Evolutionary conservation across 1,140 invertebrate genomes (phyloP).

Genomic region (Subanguina moxae): DNA sequence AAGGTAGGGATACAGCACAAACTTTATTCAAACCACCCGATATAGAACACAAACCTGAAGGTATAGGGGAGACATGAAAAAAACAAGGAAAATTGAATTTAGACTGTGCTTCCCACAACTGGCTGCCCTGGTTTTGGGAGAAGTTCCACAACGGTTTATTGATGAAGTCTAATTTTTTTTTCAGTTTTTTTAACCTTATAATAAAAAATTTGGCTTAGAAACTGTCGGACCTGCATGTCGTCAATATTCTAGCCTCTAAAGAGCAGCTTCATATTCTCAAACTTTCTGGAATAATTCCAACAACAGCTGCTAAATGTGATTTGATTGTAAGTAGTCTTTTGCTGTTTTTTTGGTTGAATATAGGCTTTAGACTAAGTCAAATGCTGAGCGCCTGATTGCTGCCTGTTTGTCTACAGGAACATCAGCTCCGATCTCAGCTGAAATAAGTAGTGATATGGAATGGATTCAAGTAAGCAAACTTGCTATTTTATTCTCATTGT

Average conservation of each 20-base stretch:
- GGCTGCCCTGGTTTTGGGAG: not conserved
- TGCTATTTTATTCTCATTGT: not conserved
- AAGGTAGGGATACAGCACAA: too few species aligned
- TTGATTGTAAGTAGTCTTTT: not conserved
- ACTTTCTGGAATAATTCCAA: slow-evolving; percentile 9
- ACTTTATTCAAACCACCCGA: too few species aligned
- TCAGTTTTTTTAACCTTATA: too few species aligned
- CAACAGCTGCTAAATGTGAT: slow-evolving; percentile 7
- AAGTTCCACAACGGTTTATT: slow-evolving; percentile 7
- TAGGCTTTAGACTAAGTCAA: slow-evolving; percentile 10
- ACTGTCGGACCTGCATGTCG: not conserved
- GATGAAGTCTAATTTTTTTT: not conserved
- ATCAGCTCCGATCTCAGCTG: not conserved
- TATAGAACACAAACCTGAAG: too few species aligned
- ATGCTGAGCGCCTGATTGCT: slow-evolving; percentile 18
- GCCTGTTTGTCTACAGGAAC: slow-evolving; percentile 1
- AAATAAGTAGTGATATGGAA: not conserved
- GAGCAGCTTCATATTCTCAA: slow-evolving; percentile 16
- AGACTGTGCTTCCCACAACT: slow-evolving; percentile 12
- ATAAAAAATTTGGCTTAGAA: not conserved
- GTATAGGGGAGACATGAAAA: too few species aligned
- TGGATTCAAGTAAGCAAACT: not conserved
- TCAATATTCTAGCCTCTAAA: slow-evolving; percentile 2
- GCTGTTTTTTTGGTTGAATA: too few species aligned
- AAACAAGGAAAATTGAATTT: too few species aligned